Evolutionary conservation across 2,888 invertebrate genomes (phyloP).

Genomic region (Byasa hedistus): DNA sequence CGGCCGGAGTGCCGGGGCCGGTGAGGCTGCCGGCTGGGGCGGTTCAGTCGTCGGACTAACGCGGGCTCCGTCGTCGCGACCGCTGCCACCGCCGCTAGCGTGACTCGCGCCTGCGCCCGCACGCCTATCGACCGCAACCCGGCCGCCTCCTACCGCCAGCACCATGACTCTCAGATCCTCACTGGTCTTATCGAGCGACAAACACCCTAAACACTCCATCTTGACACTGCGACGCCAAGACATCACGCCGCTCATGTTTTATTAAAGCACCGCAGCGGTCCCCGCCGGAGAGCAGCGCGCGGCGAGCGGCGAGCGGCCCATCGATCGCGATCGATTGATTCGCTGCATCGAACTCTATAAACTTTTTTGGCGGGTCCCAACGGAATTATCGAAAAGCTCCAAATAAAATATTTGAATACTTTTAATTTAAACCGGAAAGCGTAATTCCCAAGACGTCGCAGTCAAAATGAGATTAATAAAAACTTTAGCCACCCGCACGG

Average conservation of each 20-base stretch:
- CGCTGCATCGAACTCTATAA: background rate
- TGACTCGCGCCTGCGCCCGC: slow-evolving; percentile 61
- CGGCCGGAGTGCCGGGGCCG: slow-evolving; percentile 49
- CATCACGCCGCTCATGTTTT: slow-evolving; percentile 49
- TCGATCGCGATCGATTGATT: slow-evolving; percentile 33
- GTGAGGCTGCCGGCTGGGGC: slow-evolving; percentile 64
- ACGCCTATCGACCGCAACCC: slow-evolving; percentile 64
- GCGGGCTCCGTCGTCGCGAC: slow-evolving; percentile 43
- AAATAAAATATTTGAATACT: too few relatives aligned
- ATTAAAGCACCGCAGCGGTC: slow-evolving; percentile 34
- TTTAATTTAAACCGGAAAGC: too few relatives aligned
- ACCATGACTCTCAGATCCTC: slow-evolving; percentile 56
- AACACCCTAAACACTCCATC: slow-evolving; percentile 53
- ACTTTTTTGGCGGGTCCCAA: slow-evolving; percentile 13
- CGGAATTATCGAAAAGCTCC: too few relatives aligned
- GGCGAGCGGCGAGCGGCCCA: background rate
- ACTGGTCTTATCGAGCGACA: slow-evolving; percentile 61
- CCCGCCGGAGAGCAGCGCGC: background rate
- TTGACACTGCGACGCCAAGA: slow-evolving; percentile 44
- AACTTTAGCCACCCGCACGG: too few relatives aligned
- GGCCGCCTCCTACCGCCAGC: slow-evolving; percentile 51
- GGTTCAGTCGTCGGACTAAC: slow-evolving; percentile 66
- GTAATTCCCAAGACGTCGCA: too few relatives aligned
- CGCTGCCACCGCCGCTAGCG: slow-evolving; percentile 38
- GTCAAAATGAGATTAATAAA: too few relatives aligned